Percentiles rank a stretch among this genome's conserved stretches.
Evolutionary conservation across 2,113 vertebrate species (phyloP).

Genomic region (Galbula dea): DNA sequence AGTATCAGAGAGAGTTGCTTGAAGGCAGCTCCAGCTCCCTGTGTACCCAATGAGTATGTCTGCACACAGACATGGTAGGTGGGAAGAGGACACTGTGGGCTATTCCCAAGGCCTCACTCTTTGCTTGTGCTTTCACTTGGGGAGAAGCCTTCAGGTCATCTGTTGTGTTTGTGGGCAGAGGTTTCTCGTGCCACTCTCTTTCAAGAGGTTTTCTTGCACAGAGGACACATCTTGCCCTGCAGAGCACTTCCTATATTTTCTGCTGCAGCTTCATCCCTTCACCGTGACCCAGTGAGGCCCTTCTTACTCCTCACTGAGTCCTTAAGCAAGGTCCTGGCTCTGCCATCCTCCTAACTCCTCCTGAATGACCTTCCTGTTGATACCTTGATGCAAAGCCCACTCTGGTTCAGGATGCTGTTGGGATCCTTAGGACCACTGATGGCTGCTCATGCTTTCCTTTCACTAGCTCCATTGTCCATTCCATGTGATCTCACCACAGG

Average conservation of each 20-base stretch:
- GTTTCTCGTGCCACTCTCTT: not conserved
- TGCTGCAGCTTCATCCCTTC: not conserved
- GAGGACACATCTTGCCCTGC: not conserved
- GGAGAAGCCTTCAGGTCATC: not conserved
- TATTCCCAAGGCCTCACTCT: not conserved
- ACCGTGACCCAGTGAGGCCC: not conserved
- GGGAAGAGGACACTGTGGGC: too few relatives aligned
- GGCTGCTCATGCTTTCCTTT: not conserved
- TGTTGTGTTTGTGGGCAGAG: not conserved
- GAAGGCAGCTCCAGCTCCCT: not conserved
- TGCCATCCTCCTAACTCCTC: not conserved
- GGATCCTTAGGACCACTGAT: not conserved
- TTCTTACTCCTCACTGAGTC: not conserved
- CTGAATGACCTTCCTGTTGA: not conserved
- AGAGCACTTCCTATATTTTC: not conserved
- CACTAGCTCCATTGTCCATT: not conserved
- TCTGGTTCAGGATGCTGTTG: not conserved
- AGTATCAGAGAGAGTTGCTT: not conserved
- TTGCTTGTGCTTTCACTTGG: not conserved
- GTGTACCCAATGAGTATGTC: not conserved
- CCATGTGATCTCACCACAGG: accelerated
- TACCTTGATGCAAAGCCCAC: not conserved
- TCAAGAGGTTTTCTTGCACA: not conserved
- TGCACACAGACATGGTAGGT: not conserved
- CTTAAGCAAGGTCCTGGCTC: not conserved